phyloP scores from a whole-genome alignment of 2,888 invertebrate species.

The Ecdyonurus torrentis region DNA sequence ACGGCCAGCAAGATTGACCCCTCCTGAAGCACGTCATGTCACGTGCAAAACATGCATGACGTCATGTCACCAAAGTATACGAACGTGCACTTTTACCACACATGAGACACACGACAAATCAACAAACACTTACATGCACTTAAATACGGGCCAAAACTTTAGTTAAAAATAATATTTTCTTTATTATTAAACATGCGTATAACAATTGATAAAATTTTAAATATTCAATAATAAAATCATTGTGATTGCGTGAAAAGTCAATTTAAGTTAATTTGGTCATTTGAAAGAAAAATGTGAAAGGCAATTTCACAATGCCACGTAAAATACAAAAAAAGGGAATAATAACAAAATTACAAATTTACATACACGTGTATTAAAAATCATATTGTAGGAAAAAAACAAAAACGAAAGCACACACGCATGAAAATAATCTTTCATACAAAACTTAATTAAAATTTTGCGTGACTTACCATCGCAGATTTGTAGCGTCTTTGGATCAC shows the following conservation, averaged over 20 bases:
- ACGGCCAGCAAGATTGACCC: slow-evolving; percentile 55
- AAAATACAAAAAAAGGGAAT: slow-evolving; percentile 6
- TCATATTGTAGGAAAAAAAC: slow-evolving; percentile 6
- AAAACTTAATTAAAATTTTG: background rate
- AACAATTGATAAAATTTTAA: no score
- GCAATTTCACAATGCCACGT: background rate
- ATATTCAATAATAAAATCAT: no score
- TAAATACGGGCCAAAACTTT: no score
- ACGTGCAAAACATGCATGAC: slow-evolving; percentile 10
- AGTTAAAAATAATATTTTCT: no score
- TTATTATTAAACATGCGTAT: no score
- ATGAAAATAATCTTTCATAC: slow-evolving; percentile 2
- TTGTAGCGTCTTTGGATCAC: slow-evolving; percentile 93
- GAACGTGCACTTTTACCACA: background rate
- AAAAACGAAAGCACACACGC: slow-evolving; percentile 11
- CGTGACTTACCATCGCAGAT: slow-evolving; percentile 83
- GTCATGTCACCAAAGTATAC: background rate
- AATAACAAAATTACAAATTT: background rate
- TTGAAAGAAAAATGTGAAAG: no score
- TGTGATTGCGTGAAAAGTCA: no score
- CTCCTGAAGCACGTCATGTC: slow-evolving; percentile 40
- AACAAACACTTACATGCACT: no score
- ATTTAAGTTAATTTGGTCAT: no score
- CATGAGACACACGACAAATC: no score
- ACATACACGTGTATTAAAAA: background rate